A percentile compares a stretch with the other conserved stretches of the same genome.
phyloP scores from a whole-genome alignment of 1,140 invertebrate species.

The Latrodectus geometricus region DNA sequence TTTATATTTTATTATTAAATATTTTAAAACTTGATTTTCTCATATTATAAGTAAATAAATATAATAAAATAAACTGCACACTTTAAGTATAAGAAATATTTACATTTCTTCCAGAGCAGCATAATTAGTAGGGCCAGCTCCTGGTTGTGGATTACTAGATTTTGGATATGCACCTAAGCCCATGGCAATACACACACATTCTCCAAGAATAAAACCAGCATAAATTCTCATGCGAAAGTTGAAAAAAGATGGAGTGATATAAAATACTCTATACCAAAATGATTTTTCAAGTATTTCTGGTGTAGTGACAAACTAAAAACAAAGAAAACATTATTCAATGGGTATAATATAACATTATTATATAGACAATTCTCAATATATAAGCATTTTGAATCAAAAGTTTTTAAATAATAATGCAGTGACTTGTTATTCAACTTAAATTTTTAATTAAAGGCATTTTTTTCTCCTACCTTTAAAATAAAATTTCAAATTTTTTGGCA shows the following conservation, averaged over 20 bases:
- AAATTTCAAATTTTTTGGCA: too few species aligned
- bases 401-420: too few species aligned
- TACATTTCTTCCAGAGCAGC: conserved; percentile 69
- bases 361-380: too few species aligned
- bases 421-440: too few species aligned
- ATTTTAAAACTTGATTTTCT: too few species aligned
- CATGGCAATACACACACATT: conserved; percentile 90
- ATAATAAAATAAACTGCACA: too few species aligned
- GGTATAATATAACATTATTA: conserved; percentile 1
- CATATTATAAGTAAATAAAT: too few species aligned
- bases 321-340: not conserved
- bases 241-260: conserved; percentile 87
- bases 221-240: conserved; percentile 91
- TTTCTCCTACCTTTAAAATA: too few species aligned
- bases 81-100: conserved; percentile 41
- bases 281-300: conserved; percentile 78
- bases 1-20: too few species aligned
- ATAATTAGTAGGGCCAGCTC: conserved; percentile 81
- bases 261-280: conserved; percentile 82
- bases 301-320: conserved; percentile 78
- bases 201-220: conserved; percentile 87
- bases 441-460: too few species aligned
- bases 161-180: conserved; percentile 91
- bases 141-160: conserved; percentile 77
- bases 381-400: too few species aligned